Evolutionary conservation across 2,797 vertebrate species (phyloP).

Genomic region (Chanos chanos): DNA sequence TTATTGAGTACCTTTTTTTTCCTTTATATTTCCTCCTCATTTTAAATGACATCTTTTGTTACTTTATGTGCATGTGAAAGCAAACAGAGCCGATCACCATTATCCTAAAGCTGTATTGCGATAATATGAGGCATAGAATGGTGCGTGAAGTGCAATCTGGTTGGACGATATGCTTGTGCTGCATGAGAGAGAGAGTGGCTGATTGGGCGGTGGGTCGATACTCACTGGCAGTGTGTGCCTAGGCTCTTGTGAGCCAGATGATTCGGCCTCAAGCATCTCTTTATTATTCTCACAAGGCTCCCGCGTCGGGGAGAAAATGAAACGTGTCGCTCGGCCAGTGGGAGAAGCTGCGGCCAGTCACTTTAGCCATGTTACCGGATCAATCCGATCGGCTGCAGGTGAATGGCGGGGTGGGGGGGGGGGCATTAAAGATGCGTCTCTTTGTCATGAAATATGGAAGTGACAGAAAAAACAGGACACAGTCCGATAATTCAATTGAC

Average conservation of each 20-base stretch:
- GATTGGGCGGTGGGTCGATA: slow-evolving; percentile 23
- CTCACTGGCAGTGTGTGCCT: slow-evolving; percentile 7
- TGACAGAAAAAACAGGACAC: slow-evolving; percentile 11
- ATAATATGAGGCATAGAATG: too few relatives aligned
- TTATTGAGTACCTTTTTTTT: too few relatives aligned
- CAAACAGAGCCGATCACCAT: too few relatives aligned
- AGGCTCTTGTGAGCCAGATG: slow-evolving; percentile 21
- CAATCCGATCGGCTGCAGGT: slow-evolving; percentile 30
- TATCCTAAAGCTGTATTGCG: too few relatives aligned
- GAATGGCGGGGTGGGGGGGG: too few relatives aligned
- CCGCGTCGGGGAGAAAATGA: slow-evolving; percentile 27
- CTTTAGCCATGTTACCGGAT: slow-evolving; percentile 17
- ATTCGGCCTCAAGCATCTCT: slow-evolving; percentile 33
- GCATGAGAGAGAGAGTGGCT: slow-evolving; percentile 1
- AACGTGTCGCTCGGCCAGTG: slow-evolving; percentile 36
- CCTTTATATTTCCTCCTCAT: too few relatives aligned
- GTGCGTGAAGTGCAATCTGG: too few relatives aligned
- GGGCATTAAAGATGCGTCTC: too few relatives aligned
- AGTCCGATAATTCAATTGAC: slow-evolving; percentile 1
- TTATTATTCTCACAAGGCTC: slow-evolving; percentile 47
- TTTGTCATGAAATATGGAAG: slow-evolving; percentile 25
- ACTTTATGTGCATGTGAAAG: too few relatives aligned
- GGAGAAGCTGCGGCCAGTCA: slow-evolving; percentile 25
- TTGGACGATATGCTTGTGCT: too few relatives aligned
- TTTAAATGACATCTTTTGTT: too few relatives aligned